A percentile compares a stretch with the other conserved stretches of the same genome.
Evolutionary conservation across 2,797 vertebrate genomes (phyloP).

Genomic region (Myotis pilosus): DNA sequence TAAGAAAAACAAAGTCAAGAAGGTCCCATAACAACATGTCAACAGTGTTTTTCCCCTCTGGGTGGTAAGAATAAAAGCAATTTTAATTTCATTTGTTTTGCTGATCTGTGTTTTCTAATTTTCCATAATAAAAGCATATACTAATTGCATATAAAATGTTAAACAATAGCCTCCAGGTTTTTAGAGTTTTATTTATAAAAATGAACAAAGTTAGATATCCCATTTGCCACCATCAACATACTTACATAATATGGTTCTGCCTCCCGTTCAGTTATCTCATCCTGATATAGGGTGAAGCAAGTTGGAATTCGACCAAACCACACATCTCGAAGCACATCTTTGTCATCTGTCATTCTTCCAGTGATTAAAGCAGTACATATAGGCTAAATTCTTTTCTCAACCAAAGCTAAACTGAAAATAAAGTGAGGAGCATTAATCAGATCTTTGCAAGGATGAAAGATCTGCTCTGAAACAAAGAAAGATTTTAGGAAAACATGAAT

Average conservation of each 20-base stretch:
- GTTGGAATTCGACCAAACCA: constrained; percentile 98
- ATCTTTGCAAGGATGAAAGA: constrained; percentile 22
- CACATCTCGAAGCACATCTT: constrained; percentile 98
- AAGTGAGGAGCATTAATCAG: constrained; percentile 46
- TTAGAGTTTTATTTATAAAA: constrained; percentile 10
- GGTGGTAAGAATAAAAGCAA: neutral
- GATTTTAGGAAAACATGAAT: constrained; percentile 39
- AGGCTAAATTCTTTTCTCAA: constrained; percentile 81
- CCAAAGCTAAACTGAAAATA: constrained; percentile 72
- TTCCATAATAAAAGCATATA: neutral
- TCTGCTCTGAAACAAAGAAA: constrained; percentile 24
- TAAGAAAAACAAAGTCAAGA: constrained; percentile 28
- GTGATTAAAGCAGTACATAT: constrained; percentile 88
- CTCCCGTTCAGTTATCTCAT: constrained; percentile 96
- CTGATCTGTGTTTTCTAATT: constrained; percentile 8
- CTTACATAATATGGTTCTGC: constrained; percentile 98
- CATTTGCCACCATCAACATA: constrained; percentile 49
- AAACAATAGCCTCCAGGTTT: neutral
- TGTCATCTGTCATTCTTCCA: constrained; percentile 99
- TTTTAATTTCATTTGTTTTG: constrained; percentile 8
- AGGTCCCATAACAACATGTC: neutral
- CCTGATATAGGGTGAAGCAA: constrained; percentile 95
- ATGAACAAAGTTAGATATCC: neutral
- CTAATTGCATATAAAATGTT: neutral
- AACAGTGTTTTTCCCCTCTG: neutral